A percentile compares a stretch with the other conserved stretches of the same genome.
These are phyloP conservation scores for Frieseomelitta varia DNA, from an alignment of 1,140 invertebrate species.

Conservation along the genomic window DNA sequence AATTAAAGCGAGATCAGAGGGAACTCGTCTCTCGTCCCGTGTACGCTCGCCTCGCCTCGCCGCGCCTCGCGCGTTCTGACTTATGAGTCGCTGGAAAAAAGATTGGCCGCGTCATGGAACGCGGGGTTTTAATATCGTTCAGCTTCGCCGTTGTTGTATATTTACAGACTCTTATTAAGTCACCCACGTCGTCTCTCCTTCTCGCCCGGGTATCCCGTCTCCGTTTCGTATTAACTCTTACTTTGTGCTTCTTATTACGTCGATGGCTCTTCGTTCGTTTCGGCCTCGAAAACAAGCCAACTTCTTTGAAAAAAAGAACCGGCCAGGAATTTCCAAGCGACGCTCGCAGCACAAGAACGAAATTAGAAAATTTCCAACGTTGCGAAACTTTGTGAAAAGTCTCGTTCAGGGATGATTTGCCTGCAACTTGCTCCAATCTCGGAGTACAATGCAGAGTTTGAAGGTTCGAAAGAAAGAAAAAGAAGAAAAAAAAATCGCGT, in stretches of 20 bases:
- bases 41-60: slow-evolving; percentile 10
- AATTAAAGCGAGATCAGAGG: slow-evolving; percentile 65
- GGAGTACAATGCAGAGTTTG: too few relatives aligned
- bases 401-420: not conserved
- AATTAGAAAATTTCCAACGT: not conserved
- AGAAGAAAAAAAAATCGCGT: not conserved
- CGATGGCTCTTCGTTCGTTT: slow-evolving; percentile 1
- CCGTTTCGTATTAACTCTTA: slow-evolving; percentile 22
- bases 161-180: slow-evolving; percentile 53
- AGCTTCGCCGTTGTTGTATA: slow-evolving; percentile 48
- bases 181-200: slow-evolving; percentile 19
- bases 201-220: not conserved
- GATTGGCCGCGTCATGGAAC: slow-evolving; percentile 46
- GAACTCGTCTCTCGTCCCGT: slow-evolving; percentile 55
- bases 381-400: not conserved
- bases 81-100: slow-evolving; percentile 50
- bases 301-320: not conserved
- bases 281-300: not conserved
- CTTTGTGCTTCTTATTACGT: slow-evolving; percentile 15
- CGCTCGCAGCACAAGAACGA: not conserved
- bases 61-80: slow-evolving; percentile 36
- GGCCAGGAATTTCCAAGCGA: not conserved
- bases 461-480: not conserved
- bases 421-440: not conserved
- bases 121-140: slow-evolving; percentile 51